Base-by-base conservation (phyloP, 2,113 vertebrate genomes). In the Atractosteus spatula region DNA sequence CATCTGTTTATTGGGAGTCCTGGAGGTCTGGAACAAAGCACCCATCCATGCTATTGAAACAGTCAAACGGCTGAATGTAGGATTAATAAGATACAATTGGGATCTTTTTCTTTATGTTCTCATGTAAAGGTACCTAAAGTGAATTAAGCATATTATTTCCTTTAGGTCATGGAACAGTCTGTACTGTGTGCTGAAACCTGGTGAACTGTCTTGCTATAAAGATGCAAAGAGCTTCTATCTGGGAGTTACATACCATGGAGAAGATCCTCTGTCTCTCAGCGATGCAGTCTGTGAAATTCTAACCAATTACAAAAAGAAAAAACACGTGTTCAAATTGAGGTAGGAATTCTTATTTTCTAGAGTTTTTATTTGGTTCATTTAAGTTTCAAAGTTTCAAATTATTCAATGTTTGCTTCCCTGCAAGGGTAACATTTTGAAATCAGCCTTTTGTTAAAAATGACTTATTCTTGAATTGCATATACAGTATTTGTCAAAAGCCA, bases 291-390 rank as follows among this genome's bases (percentile, higher is more conserved):
- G 95, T 61, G 95, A 99, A 84, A 80, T 94, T 41, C 93, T 96
- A 1, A 73, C 80, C 2, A 95, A 88, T 85, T 99, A 98, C 83
- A 99, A 98, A 90, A 99, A 98, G 80, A 98, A 95, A 90, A 99
- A 98, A 70, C 93, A 97, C 0, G 95, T 99, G 59, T 94, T 95
- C 82, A 98, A 95, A 81, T 89, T 99, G 76, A 88, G 93, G 97
- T 99, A 79, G 89, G 89, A 71, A 13, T 62, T 5, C 8, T 55
- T 42, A 14, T 57, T 41, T 29, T 29, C 29, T 29, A 29, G 29
- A 29, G 29, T 29, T 29, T 29, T 29, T 29, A 29, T 29, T 29
- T 29, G 29, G 29, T 29, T 29, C 29, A 29, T 29, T 29, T 29
- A 29, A 29, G 29, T 29, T 29, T 29, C 29, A 29, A 29, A 29